A percentile compares a stretch with the other conserved stretches of the same genome.
Evolutionary conservation across 2,113 vertebrate genomes (phyloP).

Genomic region (Hystrix cristata): DNA sequence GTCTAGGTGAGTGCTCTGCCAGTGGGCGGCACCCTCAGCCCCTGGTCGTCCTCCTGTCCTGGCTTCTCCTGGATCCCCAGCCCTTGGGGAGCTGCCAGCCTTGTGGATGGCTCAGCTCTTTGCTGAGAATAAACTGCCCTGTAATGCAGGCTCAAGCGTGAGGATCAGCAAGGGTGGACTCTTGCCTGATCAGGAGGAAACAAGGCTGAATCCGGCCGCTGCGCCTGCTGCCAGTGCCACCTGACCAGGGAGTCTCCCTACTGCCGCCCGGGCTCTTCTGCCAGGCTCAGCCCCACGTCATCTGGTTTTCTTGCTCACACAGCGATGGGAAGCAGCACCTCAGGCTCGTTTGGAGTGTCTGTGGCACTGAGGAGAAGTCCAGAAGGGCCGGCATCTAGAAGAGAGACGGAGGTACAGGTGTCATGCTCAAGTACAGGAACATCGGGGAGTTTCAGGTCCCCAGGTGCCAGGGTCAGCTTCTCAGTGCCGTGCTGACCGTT

Average conservation of each 20-base stretch:
- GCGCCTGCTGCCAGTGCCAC: not conserved
- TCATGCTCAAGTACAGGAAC: conserved; percentile 94
- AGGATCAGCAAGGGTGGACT: not conserved
- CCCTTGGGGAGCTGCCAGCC: too few species aligned
- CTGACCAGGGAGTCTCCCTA: not conserved
- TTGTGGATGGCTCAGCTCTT: too few species aligned
- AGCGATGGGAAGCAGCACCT: conserved; percentile 53
- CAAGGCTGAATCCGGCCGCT: not conserved
- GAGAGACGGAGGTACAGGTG: conserved; percentile 96
- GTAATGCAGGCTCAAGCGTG: not conserved
- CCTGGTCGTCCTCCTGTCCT: too few species aligned
- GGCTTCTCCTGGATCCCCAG: too few species aligned
- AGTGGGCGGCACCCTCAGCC: too few species aligned
- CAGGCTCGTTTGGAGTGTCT: conserved; percentile 92
- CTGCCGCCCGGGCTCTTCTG: not conserved
- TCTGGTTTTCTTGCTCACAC: not conserved
- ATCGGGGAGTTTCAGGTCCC: conserved; percentile 94
- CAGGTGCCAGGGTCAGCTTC: conserved; percentile 97
- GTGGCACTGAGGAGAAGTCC: conserved; percentile 89
- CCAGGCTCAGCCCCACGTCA: not conserved
- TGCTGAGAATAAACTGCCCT: too few species aligned
- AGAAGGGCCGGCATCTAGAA: conserved; percentile 94
- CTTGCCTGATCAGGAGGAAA: not conserved
- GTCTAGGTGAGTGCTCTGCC: too few species aligned
- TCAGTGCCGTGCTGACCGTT: conserved; percentile 96